Evolutionary conservation across 1,140 invertebrate species (phyloP).

Genomic region (Panagrolaimus sp.): DNA sequence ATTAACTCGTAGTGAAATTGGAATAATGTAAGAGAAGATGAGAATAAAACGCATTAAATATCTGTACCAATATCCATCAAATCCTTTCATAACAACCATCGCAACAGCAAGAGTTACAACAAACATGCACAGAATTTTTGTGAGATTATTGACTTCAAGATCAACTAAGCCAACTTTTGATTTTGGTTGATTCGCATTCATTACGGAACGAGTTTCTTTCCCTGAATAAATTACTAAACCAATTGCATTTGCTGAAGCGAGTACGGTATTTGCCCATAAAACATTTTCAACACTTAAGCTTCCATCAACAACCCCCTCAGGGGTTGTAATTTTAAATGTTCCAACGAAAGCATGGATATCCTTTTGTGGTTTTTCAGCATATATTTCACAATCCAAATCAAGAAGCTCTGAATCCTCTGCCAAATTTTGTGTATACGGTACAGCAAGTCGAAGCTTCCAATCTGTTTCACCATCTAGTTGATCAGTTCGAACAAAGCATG

Average conservation of each 20-base stretch:
- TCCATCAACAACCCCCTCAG: slow-evolving; percentile 59
- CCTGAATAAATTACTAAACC: slow-evolving; percentile 96
- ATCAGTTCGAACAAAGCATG: slow-evolving; percentile 94
- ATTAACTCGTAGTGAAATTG: slow-evolving; percentile 93
- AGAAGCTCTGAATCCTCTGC: slow-evolving; percentile 75
- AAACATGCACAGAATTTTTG: slow-evolving; percentile 77
- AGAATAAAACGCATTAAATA: slow-evolving; percentile 94
- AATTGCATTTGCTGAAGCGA: slow-evolving; percentile 83
- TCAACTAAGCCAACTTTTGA: slow-evolving; percentile 90
- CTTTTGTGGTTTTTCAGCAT: slow-evolving; percentile 91
- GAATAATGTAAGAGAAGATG: slow-evolving; percentile 97
- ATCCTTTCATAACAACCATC: slow-evolving; percentile 70
- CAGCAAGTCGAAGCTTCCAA: slow-evolving; percentile 90
- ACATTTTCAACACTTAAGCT: slow-evolving; percentile 91
- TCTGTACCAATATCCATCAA: slow-evolving; percentile 71
- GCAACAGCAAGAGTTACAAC: slow-evolving; percentile 82
- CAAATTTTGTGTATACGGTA: slow-evolving; percentile 82
- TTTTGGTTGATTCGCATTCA: slow-evolving; percentile 92
- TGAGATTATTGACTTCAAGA: slow-evolving; percentile 65
- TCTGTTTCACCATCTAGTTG: slow-evolving; percentile 98
- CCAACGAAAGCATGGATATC: slow-evolving; percentile 97
- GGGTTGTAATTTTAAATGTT: slow-evolving; percentile 62
- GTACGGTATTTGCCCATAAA: slow-evolving; percentile 93
- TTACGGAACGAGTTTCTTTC: slow-evolving; percentile 85
- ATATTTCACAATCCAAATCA: slow-evolving; percentile 78